Base-by-base conservation (phyloP, 2,888 invertebrate species). In the Hydroisotoma schaefferi region DNA sequence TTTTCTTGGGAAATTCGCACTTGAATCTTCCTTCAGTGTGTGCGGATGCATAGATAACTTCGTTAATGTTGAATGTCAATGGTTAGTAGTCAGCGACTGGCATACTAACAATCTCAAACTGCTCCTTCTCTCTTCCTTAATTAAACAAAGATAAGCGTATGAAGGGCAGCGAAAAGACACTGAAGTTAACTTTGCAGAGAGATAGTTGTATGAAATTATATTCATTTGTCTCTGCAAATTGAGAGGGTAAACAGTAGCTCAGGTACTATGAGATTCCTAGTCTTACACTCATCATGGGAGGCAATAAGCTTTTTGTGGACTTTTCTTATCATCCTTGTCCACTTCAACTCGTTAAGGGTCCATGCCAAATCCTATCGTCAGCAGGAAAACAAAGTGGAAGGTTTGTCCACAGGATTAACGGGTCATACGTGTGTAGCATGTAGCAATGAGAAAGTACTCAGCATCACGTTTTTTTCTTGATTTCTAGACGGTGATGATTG, bases 401-500 rank as follows among this genome's bases (percentile, higher is more conserved):
- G 46, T 46, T 4, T 23, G 46, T 23, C n/a, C n/a, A n/a, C n/a
- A n/a, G n/a, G n/a, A n/a, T n/a, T n/a, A n/a, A n/a, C n/a, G n/a
- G n/a, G n/a, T 46, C 23, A 23, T 23, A 23, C 5, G 15, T 23
- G 25, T 23, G 12, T 18, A 43, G 6, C 10, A 18, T 43, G 6
- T 18, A 43, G 6, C 12, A 43, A 43, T 6, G 18, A 43, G 20
- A 43, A 6, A 10, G 12, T n/a, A n/a, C n/a, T n/a, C n/a, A n/a
- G n/a, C n/a, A n/a, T n/a, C n/a, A n/a, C n/a, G n/a, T n/a, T 46
- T 46, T 23, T 23, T 46, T 46, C 5, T 10, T 20, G 20, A 18
- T 40, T 40, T 40, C 12, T 18, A 46, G 46, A 46, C 15, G 6
- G 4, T 12, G 46, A 46, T 15, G 68, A 71, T 53, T 71, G 71